Conservation (phyloP, 2,888 invertebrate species). For the Magallana nippona region DNA sequence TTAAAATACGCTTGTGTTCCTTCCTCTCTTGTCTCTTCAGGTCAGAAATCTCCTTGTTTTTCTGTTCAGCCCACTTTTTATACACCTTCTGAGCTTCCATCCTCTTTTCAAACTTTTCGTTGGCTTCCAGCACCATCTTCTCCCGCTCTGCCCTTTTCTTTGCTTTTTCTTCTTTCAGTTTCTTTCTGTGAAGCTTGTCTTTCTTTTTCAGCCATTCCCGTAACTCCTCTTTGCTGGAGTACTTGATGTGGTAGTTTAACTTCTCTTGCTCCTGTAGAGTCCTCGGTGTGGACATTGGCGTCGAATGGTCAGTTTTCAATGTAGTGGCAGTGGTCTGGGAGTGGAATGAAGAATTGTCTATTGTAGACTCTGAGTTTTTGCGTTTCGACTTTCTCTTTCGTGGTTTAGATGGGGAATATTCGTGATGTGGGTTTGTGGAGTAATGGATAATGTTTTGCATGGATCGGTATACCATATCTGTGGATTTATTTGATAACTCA, state of each 20-base stretch:
- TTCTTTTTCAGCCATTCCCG: constrained; percentile 67
- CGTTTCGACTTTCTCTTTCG: constrained; percentile 52
- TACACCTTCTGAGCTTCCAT: constrained; percentile 63
- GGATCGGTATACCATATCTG: constrained; percentile 56
- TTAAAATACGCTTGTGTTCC: constrained; percentile 56
- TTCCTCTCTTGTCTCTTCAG: constrained; percentile 50
- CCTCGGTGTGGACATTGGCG: constrained; percentile 40
- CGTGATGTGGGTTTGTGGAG: constrained; percentile 54
- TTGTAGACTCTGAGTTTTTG: constrained; percentile 54
- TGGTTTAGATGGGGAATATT: constrained; percentile 54
- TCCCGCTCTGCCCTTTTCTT: constrained; percentile 67
- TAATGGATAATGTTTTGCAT: constrained; percentile 57
- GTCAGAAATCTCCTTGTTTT: constrained; percentile 61
- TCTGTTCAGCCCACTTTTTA: constrained; percentile 68
- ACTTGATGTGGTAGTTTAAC: constrained; percentile 62
- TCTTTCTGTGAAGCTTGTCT: constrained; percentile 60
- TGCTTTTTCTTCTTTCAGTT: constrained; percentile 62
- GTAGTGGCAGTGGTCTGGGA: constrained; percentile 37
- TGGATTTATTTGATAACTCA: constrained; percentile 25
- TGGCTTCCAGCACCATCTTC: constrained; percentile 61
- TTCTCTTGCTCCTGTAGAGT: constrained; percentile 24
- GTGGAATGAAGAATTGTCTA: constrained; percentile 52
- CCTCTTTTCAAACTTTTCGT: constrained; percentile 60
- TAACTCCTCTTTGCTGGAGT: constrained; percentile 61
- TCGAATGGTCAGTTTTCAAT: constrained; percentile 48